Evolutionary conservation across 2,888 invertebrate species (phyloP).

Genomic region (Fragum sueziense): DNA sequence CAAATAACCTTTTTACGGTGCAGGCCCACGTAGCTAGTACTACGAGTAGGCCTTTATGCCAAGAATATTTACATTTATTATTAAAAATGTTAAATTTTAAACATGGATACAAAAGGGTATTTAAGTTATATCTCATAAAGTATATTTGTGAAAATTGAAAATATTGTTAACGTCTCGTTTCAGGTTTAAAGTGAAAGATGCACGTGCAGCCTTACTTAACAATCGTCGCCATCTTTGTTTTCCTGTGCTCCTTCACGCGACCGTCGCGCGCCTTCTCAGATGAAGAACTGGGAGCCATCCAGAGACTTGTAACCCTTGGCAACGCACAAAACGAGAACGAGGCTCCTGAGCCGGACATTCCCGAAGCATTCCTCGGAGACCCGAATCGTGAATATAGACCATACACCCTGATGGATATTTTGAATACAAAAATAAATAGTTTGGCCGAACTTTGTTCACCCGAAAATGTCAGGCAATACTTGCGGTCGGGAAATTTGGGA

Average conservation of each 20-base stretch:
- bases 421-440: conserved; percentile 36
- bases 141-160: no score
- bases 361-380: background rate
- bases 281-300: conserved; percentile 9
- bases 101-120: no score
- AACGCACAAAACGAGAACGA: background rate
- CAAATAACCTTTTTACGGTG: no score
- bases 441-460: conserved; percentile 36
- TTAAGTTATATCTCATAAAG: no score
- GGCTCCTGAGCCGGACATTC: background rate
- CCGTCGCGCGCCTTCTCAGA: background rate
- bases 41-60: no score
- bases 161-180: background rate
- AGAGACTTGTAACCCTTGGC: conserved; percentile 1
- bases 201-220: background rate
- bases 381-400: background rate
- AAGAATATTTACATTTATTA: no score
- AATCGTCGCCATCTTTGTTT: background rate
- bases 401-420: conserved; percentile 30
- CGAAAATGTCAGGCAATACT: conserved; percentile 38
- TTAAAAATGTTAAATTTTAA: no score
- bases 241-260: background rate
- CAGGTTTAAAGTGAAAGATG: background rate
- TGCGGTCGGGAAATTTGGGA: conserved; percentile 25
- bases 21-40: no score